These are phyloP conservation scores for Syngnathus floridae DNA, from an alignment of 2,113 vertebrate genomes.

Conservation along the genomic window DNA sequence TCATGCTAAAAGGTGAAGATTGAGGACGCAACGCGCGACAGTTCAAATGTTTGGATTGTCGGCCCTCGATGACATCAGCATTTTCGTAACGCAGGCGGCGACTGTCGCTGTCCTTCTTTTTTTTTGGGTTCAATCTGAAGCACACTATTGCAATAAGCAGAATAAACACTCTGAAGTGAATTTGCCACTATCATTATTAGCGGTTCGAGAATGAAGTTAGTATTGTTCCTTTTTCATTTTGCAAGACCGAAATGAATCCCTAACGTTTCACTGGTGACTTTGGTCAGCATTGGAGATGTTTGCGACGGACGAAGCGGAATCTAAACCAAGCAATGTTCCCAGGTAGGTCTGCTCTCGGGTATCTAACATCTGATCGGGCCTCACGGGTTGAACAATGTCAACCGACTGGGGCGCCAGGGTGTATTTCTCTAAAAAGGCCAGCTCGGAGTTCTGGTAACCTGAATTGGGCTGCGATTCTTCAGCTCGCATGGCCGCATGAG, in stretches of 20 bases:
- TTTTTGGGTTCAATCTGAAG: too few relatives aligned
- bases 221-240: not conserved
- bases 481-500: conserved; percentile 62
- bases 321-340: conserved; percentile 86
- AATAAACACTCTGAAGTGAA: not conserved
- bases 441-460: conserved; percentile 80
- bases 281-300: conserved; percentile 47
- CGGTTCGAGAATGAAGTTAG: not conserved
- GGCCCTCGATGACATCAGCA: too few relatives aligned
- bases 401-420: conserved; percentile 87
- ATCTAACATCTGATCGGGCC: conserved; percentile 88
- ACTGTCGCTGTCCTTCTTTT: too few relatives aligned
- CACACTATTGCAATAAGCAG: too few relatives aligned
- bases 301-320: conserved; percentile 75
- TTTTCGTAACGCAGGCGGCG: too few relatives aligned
- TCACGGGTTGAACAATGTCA: conserved; percentile 85
- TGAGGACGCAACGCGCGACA: not conserved
- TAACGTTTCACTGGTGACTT: not conserved
- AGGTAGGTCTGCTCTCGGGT: conserved; percentile 89
- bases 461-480: conserved; percentile 69
- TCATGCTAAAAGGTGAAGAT: not conserved
- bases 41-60: not conserved
- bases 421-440: conserved; percentile 93
- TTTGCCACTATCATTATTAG: not conserved
- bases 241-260: not conserved